These are phyloP conservation scores for Falco naumanni DNA, from an alignment of 2,797 vertebrate genomes.

Conservation along the genomic window DNA sequence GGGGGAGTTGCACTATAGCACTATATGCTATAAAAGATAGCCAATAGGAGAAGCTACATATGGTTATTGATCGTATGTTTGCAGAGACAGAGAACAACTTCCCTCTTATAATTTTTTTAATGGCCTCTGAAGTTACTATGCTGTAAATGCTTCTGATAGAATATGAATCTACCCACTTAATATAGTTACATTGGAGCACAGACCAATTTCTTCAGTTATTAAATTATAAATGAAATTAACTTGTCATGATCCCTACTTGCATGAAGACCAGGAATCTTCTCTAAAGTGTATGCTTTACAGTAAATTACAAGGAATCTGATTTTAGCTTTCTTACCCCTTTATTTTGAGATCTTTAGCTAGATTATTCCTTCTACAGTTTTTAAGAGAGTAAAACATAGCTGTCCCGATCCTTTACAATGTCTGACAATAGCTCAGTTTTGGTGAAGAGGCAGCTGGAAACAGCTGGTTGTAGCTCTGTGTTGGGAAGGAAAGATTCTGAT, in stretches of 20 bases:
- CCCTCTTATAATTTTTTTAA: background rate
- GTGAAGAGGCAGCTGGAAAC: background rate
- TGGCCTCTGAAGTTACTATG: background rate
- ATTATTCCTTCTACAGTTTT: background rate
- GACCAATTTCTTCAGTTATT: background rate
- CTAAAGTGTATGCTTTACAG: background rate
- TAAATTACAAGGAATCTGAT: background rate
- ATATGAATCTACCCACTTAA: background rate
- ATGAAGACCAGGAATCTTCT: background rate
- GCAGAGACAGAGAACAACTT: background rate
- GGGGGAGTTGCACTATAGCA: background rate
- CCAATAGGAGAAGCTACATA: background rate
- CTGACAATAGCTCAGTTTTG: background rate
- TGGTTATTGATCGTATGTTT: background rate
- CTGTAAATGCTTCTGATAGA: background rate
- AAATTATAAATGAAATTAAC: slow-evolving; percentile 3
- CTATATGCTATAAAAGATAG: background rate
- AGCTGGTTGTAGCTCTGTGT: background rate
- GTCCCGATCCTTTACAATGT: background rate
- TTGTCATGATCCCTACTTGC: background rate
- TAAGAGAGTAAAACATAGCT: background rate
- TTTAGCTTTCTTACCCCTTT: background rate
- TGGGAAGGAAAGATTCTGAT: background rate
- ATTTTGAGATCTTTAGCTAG: background rate
- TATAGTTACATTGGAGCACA: background rate